phyloP scores from a whole-genome alignment of 1,140 invertebrate species.

The Papilio polytes region DNA sequence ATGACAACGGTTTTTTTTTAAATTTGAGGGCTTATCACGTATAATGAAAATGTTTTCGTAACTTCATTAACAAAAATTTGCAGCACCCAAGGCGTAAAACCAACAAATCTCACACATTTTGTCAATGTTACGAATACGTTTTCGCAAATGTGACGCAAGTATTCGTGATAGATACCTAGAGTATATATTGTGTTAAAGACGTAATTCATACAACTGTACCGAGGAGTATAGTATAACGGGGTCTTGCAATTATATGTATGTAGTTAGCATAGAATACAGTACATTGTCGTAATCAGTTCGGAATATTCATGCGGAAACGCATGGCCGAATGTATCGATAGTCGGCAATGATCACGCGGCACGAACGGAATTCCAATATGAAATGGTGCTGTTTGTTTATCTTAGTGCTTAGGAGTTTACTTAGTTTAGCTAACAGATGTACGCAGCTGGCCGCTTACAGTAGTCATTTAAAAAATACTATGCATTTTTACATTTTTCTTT shows the following conservation, averaged over 20 bases:
- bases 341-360: neutral
- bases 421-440: neutral
- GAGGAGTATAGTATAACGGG: neutral
- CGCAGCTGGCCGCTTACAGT: neutral
- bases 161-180: no score
- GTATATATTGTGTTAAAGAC: no score
- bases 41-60: no score
- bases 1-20: no score
- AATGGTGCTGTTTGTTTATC: neutral
- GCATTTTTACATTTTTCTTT: no score
- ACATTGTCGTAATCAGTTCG: neutral
- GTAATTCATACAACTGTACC: neutral
- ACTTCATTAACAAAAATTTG: no score
- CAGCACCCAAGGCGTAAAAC: no score
- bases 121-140: no score
- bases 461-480: neutral
- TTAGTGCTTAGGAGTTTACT: neutral
- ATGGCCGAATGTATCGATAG: slow-evolving; percentile 4
- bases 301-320: slow-evolving; percentile 17
- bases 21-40: no score
- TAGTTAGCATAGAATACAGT: neutral
- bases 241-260: neutral
- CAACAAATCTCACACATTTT: no score
- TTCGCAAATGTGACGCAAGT: no score
- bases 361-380: neutral